A percentile compares a stretch with the other conserved stretches of the same genome.
These are phyloP conservation scores for Drosophila bunnanda DNA, from an alignment of 2,888 invertebrate genomes.

Conservation along the genomic window DNA sequence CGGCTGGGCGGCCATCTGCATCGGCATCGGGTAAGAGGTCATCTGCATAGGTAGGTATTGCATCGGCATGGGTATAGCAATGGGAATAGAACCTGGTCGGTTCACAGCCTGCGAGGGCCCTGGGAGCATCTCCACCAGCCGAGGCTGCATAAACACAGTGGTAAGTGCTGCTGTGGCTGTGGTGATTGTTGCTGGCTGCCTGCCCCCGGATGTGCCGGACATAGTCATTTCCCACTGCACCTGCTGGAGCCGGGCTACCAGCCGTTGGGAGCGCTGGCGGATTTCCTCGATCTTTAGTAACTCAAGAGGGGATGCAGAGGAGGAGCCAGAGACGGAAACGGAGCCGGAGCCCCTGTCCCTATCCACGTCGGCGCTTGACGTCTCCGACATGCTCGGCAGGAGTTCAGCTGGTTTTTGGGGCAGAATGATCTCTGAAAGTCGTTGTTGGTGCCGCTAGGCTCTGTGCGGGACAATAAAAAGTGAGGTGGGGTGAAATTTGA, in stretches of 20 bases:
- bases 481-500: neutral
- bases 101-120: neutral
- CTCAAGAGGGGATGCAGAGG: slow-evolving; percentile 18
- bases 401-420: neutral
- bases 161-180: slow-evolving; percentile 30
- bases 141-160: slow-evolving; percentile 46
- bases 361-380: slow-evolving; percentile 47
- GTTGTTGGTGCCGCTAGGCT: neutral
- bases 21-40: slow-evolving; percentile 18
- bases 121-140: slow-evolving; percentile 16
- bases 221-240: slow-evolving; percentile 47
- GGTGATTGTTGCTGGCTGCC: slow-evolving; percentile 14
- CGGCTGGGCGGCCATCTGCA: slow-evolving; percentile 2
- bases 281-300: slow-evolving; percentile 42
- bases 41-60: slow-evolving; percentile 16
- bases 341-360: slow-evolving; percentile 29
- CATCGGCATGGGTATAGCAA: slow-evolving; percentile 22
- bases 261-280: slow-evolving; percentile 56
- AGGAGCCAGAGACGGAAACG: slow-evolving; percentile 14
- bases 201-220: slow-evolving; percentile 3
- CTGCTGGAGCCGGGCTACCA: slow-evolving; percentile 55
- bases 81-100: slow-evolving; percentile 5
- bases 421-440: neutral
- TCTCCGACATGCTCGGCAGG: slow-evolving; percentile 58
- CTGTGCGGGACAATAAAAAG: slow-evolving; percentile 1